Conservation (phyloP, 2,888 invertebrate species). For the Omphaloscelis lunosa region DNA sequence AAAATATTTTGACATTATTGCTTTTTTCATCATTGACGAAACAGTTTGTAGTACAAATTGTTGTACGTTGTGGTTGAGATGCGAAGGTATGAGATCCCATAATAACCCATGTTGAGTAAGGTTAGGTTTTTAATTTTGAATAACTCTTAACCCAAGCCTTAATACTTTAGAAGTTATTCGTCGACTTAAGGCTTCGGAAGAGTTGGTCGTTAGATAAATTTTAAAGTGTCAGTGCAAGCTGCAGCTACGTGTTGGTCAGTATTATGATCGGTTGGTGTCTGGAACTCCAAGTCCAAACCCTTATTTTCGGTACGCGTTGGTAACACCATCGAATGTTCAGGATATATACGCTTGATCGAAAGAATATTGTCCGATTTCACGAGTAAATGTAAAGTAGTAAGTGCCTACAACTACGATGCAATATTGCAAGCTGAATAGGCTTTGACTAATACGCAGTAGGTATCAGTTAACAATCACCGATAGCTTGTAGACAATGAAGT, state of each 20-base stretch:
- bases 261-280: no score
- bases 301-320: no score
- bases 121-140: neutral
- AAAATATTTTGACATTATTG: slow-evolving; percentile 10
- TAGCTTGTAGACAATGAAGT: neutral
- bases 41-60: neutral
- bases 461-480: no score
- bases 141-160: no score
- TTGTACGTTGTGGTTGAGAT: neutral
- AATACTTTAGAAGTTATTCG: neutral
- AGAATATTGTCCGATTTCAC: neutral
- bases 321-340: neutral
- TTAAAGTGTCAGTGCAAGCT: no score
- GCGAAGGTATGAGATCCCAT: no score
- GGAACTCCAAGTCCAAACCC: no score
- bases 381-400: neutral
- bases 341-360: neutral
- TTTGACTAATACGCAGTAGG: neutral
- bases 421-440: neutral
- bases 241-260: no score
- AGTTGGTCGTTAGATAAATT: neutral
- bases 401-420: no score
- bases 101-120: no score
- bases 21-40: neutral
- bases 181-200: no score